A percentile compares a stretch with the other conserved stretches of the same genome.
phyloP scores from a whole-genome alignment of 2,113 vertebrate genomes.

The Gallinago media region DNA sequence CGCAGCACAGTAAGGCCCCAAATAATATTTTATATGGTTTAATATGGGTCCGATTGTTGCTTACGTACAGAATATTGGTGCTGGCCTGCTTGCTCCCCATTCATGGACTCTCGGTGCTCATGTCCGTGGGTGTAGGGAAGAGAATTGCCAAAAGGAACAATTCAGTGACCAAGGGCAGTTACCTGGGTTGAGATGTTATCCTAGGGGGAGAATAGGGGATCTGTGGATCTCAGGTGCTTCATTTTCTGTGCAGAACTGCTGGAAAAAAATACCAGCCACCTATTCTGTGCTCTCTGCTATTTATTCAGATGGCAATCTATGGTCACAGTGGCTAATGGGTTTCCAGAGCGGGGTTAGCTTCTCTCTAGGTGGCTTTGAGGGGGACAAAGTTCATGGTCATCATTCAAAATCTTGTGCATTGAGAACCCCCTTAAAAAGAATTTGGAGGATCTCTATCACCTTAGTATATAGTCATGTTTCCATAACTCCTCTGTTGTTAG shows the following conservation, averaged over 20 bases:
- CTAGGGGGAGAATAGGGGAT: background rate
- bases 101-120: accelerated
- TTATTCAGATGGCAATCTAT: background rate
- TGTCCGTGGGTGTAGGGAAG: background rate
- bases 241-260: background rate
- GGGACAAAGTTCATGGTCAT: background rate
- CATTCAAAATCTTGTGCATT: background rate
- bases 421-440: background rate
- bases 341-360: background rate
- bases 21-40: background rate
- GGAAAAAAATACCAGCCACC: background rate
- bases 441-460: background rate
- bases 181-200: background rate
- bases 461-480: background rate
- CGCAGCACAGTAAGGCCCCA: background rate
- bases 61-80: background rate
- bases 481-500: background rate
- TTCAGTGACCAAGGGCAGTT: background rate
- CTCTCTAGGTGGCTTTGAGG: background rate
- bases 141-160: background rate
- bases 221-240: background rate
- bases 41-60: background rate
- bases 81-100: background rate
- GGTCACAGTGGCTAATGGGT: background rate
- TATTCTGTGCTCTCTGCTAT: background rate